Base-by-base conservation (phyloP, 1,140 invertebrate genomes). In the Magallana angulata region DNA sequence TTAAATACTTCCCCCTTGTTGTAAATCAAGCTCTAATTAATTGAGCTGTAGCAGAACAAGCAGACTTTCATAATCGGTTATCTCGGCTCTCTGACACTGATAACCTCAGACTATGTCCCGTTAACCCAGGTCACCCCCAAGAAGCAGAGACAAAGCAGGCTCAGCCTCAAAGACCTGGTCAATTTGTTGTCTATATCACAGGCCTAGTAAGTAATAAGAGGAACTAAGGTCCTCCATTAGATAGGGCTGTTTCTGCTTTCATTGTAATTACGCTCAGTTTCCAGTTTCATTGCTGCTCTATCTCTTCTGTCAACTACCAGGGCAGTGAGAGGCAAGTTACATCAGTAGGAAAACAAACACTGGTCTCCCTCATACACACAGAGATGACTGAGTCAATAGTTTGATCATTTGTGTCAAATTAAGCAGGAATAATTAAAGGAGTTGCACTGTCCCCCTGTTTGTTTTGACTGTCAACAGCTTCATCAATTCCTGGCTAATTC, bases 331-430 rank as follows among this genome's bases (percentile, higher is more conserved):
- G 36, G 68, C 24, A 9, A 71, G 24, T 71, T 71, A 71, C 68
- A 71, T 71, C 68, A 71, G 68, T 8, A 30, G 30, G 68, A 71
- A 71, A 71, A 71, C 68, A 71, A 71, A 71, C 68, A 71, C 68
- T 71, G 68, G 68, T 30, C 68, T 71, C 68, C 14, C 68, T 71
- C 68, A 71, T 71, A 71, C 68, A 36, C 68, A 71, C 68, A 12
- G 36, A 71, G 68, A 12, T 71, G 68, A 71, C 36, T 71, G 68
- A 71, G 68, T 71, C 68, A 71, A 71, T 71, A 36, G 68, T 71
- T 71, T 71, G 68, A 71, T 71, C 68, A 71, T 71, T 71, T 71
- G 68, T 71, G 68, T 71, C 68, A 71, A 71, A 71, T 71, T 71
- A 71, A 71, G 68, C 24, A 71, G 68, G 68, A 71, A 30, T 71